These are phyloP conservation scores for Pachliopta kotzebuea DNA, from an alignment of 2,888 invertebrate genomes.

Conservation along the genomic window DNA sequence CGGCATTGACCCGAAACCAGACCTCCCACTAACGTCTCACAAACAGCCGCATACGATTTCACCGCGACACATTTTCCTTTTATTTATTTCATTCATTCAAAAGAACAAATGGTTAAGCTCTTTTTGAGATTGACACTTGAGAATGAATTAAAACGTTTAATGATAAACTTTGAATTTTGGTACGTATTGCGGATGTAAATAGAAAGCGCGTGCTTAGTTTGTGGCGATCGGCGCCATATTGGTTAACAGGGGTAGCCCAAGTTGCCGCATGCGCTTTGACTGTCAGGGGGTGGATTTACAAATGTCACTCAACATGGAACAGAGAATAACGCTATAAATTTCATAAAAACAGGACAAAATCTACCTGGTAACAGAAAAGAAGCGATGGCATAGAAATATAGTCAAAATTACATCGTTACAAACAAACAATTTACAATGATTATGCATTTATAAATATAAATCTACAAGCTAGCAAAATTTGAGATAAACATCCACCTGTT, in stretches of 20 bases:
- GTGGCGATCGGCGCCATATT: slow-evolving; percentile 76
- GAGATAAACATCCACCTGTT: too few relatives aligned
- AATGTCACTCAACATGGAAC: slow-evolving; percentile 44
- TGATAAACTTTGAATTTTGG: slow-evolving; percentile 26
- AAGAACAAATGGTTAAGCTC: slow-evolving; percentile 29
- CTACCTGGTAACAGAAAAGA: neutral
- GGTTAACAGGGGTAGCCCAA: slow-evolving; percentile 60
- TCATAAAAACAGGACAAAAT: neutral
- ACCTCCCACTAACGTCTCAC: slow-evolving; percentile 46
- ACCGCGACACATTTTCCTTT: slow-evolving; percentile 48
- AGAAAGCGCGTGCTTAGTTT: slow-evolving; percentile 66
- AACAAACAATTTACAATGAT: too few relatives aligned
- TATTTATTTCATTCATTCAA: slow-evolving; percentile 6
- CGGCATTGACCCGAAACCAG: slow-evolving; percentile 50
- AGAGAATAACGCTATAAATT: slow-evolving; percentile 37
- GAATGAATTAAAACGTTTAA: slow-evolving; percentile 23
- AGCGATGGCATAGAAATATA: neutral
- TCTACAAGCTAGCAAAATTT: too few relatives aligned
- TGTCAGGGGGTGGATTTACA: slow-evolving; percentile 49
- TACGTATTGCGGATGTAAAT: slow-evolving; percentile 48
- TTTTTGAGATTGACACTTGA: slow-evolving; percentile 30
- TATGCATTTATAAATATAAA: too few relatives aligned
- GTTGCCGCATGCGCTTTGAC: slow-evolving; percentile 66
- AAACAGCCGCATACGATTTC: slow-evolving; percentile 53
- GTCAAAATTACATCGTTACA: neutral